Evolutionary conservation across 2,888 invertebrate species (phyloP).

Genomic region (Chloromyia formosa): DNA sequence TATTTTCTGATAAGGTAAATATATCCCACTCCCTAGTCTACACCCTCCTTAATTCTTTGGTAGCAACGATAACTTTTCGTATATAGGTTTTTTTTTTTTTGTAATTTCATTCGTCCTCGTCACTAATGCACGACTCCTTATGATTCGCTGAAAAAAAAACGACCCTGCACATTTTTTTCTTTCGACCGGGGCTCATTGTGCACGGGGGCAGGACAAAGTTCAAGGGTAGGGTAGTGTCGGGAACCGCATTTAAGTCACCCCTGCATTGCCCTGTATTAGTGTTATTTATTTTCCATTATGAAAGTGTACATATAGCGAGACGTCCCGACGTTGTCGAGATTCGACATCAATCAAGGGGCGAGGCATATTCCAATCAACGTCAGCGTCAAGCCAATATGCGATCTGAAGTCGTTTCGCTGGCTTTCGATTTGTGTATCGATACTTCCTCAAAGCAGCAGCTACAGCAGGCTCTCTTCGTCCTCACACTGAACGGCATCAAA

Average conservation of each 20-base stretch:
- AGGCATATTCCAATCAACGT: constrained; percentile 43
- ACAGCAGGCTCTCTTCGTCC: neutral
- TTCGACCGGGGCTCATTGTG: neutral
- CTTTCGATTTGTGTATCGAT: constrained; percentile 40
- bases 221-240: constrained; percentile 7
- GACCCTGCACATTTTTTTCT: constrained; percentile 33
- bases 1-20: neutral
- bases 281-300: constrained; percentile 42
- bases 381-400: constrained; percentile 37
- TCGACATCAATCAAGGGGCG: constrained; percentile 42
- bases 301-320: constrained; percentile 24
- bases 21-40: neutral
- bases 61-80: constrained; percentile 14
- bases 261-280: constrained; percentile 20
- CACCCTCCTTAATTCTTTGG: constrained; percentile 4
- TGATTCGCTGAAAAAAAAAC: constrained; percentile 46
- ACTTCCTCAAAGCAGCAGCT: constrained; percentile 12
- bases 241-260: constrained; percentile 27
- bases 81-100: too few relatives aligned
- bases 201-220: constrained; percentile 8
- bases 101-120: too few relatives aligned
- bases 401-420: constrained; percentile 36
- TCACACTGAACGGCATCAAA: neutral
- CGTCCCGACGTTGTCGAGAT: neutral
- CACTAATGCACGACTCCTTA: constrained; percentile 38